Percentiles rank a stretch among this genome's conserved stretches.
Evolutionary conservation across 2,888 invertebrate genomes (phyloP).

Genomic region (Drosophila subquinaria): DNA sequence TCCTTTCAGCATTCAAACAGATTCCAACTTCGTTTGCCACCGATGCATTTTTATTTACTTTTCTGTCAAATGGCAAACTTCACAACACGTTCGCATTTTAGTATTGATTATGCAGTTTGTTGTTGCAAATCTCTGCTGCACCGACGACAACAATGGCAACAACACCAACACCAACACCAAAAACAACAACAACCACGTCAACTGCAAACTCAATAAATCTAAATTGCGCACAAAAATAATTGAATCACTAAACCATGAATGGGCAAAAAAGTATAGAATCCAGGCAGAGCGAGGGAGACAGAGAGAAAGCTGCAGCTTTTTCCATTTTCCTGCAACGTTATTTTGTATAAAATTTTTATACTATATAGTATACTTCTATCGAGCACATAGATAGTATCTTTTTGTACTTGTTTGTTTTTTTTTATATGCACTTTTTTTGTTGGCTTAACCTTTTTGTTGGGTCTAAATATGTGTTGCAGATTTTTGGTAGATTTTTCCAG

Average conservation of each 20-base stretch:
- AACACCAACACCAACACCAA: slow-evolving; percentile 20
- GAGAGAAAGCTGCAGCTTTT: slow-evolving; percentile 16
- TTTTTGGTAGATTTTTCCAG: slow-evolving; percentile 72
- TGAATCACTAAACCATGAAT: slow-evolving; percentile 76
- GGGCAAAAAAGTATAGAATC: slow-evolving; percentile 30
- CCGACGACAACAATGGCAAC: slow-evolving; percentile 36
- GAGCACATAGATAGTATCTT: not conserved
- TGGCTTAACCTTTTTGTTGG: slow-evolving; percentile 52
- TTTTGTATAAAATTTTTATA: slow-evolving; percentile 43
- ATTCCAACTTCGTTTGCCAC: slow-evolving; percentile 12
- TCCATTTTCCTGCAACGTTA: slow-evolving; percentile 49
- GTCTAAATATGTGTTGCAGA: slow-evolving; percentile 49
- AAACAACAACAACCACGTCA: slow-evolving; percentile 39
- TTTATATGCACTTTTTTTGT: slow-evolving; percentile 16
- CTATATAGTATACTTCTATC: not conserved
- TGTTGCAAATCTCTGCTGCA: slow-evolving; percentile 70
- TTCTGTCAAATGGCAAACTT: slow-evolving; percentile 65
- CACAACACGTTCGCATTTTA: slow-evolving; percentile 72
- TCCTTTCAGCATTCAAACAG: slow-evolving; percentile 17
- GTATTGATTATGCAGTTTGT: slow-evolving; percentile 79
- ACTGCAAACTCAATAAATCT: slow-evolving; percentile 77
- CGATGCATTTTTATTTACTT: slow-evolving; percentile 68
- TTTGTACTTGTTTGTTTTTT: not conserved
- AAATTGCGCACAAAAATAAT: slow-evolving; percentile 80
- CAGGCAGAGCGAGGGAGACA: not conserved